Percentiles rank a stretch among this genome's conserved stretches.
Conservation (phyloP, 37 sponge, comb jelly and placozoan genomes). For the Corticium candelabrum region DNA sequence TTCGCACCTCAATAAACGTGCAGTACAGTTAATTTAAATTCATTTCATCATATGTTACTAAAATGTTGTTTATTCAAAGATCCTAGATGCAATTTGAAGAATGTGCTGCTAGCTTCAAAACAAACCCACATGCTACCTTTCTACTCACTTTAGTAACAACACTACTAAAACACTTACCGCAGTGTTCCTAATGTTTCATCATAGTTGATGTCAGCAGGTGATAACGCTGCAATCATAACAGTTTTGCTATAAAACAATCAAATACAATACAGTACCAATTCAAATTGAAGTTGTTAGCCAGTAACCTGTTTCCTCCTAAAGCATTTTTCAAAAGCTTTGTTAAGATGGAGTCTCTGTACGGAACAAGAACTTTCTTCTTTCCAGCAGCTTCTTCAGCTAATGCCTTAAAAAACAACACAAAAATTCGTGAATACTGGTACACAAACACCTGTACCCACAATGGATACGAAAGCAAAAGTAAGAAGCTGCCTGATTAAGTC, state of each 20-base stretch:
- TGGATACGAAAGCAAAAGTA: neutral
- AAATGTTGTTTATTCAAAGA: too few species aligned
- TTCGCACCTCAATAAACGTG: too few species aligned
- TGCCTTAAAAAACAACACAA: neutral
- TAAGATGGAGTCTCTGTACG: constrained; percentile 33
- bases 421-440: neutral
- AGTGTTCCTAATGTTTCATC: constrained; percentile 33
- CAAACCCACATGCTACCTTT: neutral
- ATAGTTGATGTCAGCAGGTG: constrained; percentile 43
- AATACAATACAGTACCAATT: constrained; percentile 7
- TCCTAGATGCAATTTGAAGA: too few species aligned
- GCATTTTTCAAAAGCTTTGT: constrained; percentile 38
- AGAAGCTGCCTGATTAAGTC: too few species aligned
- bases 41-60: too few species aligned
- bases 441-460: neutral
- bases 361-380: constrained; percentile 31
- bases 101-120: too few species aligned
- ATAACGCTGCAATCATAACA: constrained; percentile 39
- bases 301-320: constrained; percentile 29
- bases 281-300: constrained; percentile 30
- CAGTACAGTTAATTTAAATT: too few species aligned
- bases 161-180: neutral
- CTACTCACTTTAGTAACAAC: neutral
- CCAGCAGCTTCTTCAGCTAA: constrained; percentile 23
- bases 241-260: constrained; percentile 20